phyloP scores from a whole-genome alignment of 2,888 invertebrate genomes.

The Trypoxylon attenuatum region DNA sequence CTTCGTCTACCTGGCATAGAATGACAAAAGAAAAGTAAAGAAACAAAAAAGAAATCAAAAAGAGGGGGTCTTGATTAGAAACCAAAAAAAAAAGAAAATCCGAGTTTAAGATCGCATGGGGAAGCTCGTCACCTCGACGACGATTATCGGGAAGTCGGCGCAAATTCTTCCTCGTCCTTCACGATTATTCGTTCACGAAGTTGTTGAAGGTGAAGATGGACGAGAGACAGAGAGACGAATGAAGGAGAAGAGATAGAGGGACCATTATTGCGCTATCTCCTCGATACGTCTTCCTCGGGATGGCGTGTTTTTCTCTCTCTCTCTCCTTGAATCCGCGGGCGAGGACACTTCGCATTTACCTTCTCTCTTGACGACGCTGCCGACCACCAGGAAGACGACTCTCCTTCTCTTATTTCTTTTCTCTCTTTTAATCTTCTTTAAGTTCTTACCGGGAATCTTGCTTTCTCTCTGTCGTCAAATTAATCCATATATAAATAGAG shows the following conservation, averaged over 20 bases:
- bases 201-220: constrained; percentile 17
- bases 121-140: constrained; percentile 34
- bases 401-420: too few species aligned
- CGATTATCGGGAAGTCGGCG: constrained; percentile 31
- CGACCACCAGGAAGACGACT: neutral
- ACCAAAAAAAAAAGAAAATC: too few species aligned
- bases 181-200: neutral
- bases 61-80: neutral
- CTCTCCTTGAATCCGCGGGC: constrained; percentile 48
- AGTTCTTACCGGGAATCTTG: too few species aligned
- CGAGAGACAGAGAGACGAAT: constrained; percentile 44
- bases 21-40: too few species aligned
- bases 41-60: too few species aligned
- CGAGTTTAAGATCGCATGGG: constrained; percentile 10
- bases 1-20: too few species aligned
- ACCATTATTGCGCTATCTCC: constrained; percentile 54
- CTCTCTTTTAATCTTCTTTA: too few species aligned
- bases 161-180: constrained; percentile 18
- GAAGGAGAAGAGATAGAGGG: constrained; percentile 39
- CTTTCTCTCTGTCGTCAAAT: too few species aligned
- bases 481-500: too few species aligned
- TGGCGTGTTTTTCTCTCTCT: constrained; percentile 50
- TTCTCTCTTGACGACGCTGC: constrained; percentile 14
- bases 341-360: constrained; percentile 54
- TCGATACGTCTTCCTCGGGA: constrained; percentile 55